Base-by-base conservation (phyloP, 2,113 vertebrate species). In the Pachypanchax playfairii region DNA sequence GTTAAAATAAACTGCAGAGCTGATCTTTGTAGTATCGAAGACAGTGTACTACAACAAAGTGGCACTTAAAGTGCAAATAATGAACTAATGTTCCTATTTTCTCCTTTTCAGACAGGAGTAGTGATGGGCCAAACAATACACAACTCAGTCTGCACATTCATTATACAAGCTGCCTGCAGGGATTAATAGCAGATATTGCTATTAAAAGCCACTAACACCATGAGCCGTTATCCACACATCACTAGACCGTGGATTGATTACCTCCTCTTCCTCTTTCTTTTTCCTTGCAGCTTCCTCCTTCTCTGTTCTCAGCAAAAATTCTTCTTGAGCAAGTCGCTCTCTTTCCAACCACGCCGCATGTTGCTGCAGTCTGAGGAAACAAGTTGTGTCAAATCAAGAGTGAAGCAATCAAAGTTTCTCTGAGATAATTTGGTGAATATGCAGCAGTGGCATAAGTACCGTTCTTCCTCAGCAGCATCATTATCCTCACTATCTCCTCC, bases 211-310 rank as follows among this genome's bases (percentile, higher is more conserved):
- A n/a, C n/a, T n/a, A n/a, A n/a, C n/a, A n/a, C n/a, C n/a, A n/a
- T n/a, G n/a, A n/a, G n/a, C n/a, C n/a, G n/a, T n/a, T n/a, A n/a
- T n/a, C n/a, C n/a, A n/a, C n/a, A n/a, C n/a, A n/a, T n/a, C n/a
- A n/a, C n/a, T n/a, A n/a, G n/a, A n/a, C n/a, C n/a, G n/a, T n/a
- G n/a, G n/a, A n/a, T n/a, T n/a, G 12, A 38, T 56, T 77, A 98
- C 97, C 96, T 98, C 96, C 70, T 96, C 94, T 17, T 97, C 95
- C 69, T 97, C 96, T 70, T 93, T 94, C 66, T 87, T 92, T 81
- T 79, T 95, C 85, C 78, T 91, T 39, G 88, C 93, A 29, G 93
- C 90, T 20, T 95, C 97, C 76, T 98, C 95, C 69, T 87, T 94
- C 85, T 96, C 95, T 48, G 79, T 91, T 66, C 72, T 93, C 63